Conservation (phyloP, 2,888 invertebrate species). For the Orthosia cruda region DNA sequence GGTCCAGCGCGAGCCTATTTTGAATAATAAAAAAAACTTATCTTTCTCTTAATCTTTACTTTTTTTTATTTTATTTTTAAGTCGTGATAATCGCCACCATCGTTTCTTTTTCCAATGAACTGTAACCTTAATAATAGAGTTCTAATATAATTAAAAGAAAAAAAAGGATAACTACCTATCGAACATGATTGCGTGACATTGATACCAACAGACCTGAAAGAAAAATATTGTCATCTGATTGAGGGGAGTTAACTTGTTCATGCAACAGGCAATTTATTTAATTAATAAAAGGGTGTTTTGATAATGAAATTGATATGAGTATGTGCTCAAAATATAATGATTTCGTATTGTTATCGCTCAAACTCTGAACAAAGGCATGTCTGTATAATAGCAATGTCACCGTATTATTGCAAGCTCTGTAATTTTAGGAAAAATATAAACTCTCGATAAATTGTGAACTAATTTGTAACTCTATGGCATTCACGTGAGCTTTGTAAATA, state of each 20-base stretch:
- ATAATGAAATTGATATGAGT: neutral
- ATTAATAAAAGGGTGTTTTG: conserved; percentile 12
- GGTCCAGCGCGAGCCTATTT: no score
- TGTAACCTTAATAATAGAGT: conserved; percentile 12
- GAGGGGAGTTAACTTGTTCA: conserved; percentile 28
- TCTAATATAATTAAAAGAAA: conserved; percentile 34
- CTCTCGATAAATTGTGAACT: no score
- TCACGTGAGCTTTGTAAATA: no score
- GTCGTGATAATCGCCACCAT: no score
- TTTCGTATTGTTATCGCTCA: neutral
- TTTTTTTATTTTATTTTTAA: neutral
- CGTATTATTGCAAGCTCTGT: no score
- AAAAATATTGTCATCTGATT: conserved; percentile 37
- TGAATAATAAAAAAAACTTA: no score
- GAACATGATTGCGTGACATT: conserved; percentile 55
- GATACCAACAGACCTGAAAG: conserved; percentile 35
- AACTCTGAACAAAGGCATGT: neutral
- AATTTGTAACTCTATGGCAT: no score
- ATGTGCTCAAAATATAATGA: neutral
- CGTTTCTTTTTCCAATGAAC: conserved; percentile 8
- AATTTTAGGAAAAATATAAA: no score
- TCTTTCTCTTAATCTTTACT: rapidly evolving
- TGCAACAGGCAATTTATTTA: conserved; percentile 29
- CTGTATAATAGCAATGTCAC: neutral
- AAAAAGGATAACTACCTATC: neutral